These are phyloP conservation scores for Anomalospiza imberbis DNA, from an alignment of 2,797 vertebrate species.

Conservation along the genomic window DNA sequence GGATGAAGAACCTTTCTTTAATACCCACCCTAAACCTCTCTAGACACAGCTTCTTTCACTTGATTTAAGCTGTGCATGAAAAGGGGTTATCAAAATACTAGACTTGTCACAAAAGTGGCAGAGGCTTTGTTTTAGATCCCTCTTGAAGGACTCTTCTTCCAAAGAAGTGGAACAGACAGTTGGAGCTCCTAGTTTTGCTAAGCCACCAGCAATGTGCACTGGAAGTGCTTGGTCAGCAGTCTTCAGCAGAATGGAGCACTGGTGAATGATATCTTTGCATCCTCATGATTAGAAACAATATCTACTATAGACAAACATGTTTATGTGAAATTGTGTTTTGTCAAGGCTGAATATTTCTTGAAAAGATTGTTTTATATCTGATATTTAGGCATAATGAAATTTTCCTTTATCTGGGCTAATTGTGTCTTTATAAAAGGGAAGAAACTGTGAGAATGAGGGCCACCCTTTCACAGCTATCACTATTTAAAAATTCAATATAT, in stretches of 20 bases:
- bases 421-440: not conserved
- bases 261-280: not conserved
- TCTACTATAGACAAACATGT: not conserved
- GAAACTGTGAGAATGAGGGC: not conserved
- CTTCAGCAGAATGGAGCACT: not conserved
- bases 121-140: not conserved
- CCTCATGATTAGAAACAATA: not conserved
- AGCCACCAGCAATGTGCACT: not conserved
- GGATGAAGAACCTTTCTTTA: not conserved
- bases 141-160: not conserved
- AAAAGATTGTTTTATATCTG: not conserved
- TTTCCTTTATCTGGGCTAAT: not conserved
- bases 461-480: not conserved
- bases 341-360: not conserved
- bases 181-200: not conserved
- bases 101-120: not conserved
- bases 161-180: not conserved
- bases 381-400: not conserved
- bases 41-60: not conserved
- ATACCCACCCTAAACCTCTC: not conserved
- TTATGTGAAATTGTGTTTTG: not conserved
- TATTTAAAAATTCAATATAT: not conserved
- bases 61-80: not conserved
- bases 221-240: not conserved
- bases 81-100: not conserved